Conservation (phyloP, 2,113 vertebrate species). For the Morone chrysops region DNA sequence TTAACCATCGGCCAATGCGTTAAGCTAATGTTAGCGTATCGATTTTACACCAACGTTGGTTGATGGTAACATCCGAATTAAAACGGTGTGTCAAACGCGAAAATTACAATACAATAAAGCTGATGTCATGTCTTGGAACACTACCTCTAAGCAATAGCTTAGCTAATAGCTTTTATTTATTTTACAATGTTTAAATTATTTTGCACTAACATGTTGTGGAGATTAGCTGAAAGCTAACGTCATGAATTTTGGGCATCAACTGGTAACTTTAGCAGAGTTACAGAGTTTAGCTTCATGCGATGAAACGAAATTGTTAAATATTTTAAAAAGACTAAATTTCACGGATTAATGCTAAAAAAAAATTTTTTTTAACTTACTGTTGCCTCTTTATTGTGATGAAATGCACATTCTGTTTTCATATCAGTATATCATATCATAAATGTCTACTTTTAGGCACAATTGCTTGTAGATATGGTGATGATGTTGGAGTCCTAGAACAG, state of each 20-base stretch:
- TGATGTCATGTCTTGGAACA: background rate
- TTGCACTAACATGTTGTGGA: background rate
- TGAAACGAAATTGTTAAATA: no score
- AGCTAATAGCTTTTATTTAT: background rate
- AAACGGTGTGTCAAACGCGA: no score
- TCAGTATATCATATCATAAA: background rate
- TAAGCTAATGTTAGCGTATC: background rate
- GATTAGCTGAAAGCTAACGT: background rate
- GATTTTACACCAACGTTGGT: background rate
- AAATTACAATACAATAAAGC: no score
- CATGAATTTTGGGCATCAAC: background rate
- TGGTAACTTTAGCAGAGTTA: background rate
- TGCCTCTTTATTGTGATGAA: background rate
- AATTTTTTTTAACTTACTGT: no score
- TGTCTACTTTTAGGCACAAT: background rate
- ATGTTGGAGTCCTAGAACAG: background rate
- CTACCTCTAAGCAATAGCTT: background rate
- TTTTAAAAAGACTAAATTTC: no score
- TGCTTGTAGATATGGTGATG: background rate
- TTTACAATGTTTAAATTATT: background rate
- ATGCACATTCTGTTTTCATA: background rate
- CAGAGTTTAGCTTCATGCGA: background rate
- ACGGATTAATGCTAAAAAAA: background rate
- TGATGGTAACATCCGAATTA: background rate
- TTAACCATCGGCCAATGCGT: background rate